Evolutionary conservation across 2,888 invertebrate genomes (phyloP).

Genomic region (Anticlea derivata): DNA sequence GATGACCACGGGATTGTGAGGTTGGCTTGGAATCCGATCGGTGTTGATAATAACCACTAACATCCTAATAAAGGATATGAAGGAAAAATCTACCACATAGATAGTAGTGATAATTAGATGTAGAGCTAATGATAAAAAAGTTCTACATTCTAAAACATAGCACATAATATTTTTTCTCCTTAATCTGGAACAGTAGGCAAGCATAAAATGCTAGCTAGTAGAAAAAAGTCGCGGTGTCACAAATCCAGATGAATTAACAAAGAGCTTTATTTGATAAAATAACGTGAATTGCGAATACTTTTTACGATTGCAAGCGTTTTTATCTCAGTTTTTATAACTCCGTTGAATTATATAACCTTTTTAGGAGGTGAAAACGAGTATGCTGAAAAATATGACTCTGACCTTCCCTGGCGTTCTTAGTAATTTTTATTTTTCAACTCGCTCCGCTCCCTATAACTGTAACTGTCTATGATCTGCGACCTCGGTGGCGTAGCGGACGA

Average conservation of each 20-base stretch:
- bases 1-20: no score
- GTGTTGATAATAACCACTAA: no score
- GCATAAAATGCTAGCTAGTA: neutral
- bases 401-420: no score
- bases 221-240: slow-evolving; percentile 4
- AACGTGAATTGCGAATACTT: slow-evolving; percentile 1
- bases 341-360: neutral
- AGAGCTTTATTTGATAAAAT: slow-evolving; percentile 12
- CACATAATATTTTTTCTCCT: slow-evolving; percentile 1
- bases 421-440: no score
- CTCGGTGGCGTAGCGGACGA: no score
- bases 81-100: no score
- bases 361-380: neutral
- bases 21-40: no score
- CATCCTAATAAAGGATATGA: no score
- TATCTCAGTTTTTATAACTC: neutral
- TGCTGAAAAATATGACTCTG: no score
- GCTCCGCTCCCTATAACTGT: no score
- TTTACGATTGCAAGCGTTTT: neutral
- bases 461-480: no score
- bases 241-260: slow-evolving; percentile 15
- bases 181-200: slow-evolving; percentile 8
- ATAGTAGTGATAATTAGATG: neutral
- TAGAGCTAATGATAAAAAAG: neutral
- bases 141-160: neutral